Conservation (phyloP, 1,140 invertebrate species). For the Lepidurus apus region DNA sequence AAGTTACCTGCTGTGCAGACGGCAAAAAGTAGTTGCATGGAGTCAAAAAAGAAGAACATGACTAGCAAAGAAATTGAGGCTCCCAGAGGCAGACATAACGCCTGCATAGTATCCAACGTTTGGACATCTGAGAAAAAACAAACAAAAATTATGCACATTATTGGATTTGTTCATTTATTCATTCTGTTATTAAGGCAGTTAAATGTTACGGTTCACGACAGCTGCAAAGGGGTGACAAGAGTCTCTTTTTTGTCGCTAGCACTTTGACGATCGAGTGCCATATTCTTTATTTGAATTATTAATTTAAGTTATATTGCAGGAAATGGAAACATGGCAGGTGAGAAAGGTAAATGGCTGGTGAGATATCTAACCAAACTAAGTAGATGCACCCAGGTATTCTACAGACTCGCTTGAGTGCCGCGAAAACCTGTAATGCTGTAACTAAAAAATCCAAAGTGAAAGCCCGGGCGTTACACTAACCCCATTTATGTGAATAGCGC, state of each 20-base stretch:
- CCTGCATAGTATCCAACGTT: conserved; percentile 94
- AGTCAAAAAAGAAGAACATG: conserved; percentile 99
- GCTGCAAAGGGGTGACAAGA: too few species aligned
- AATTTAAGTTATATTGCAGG: background rate
- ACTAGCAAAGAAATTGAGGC: conserved; percentile 91
- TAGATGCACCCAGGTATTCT: background rate
- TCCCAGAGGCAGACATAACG: conserved; percentile 89
- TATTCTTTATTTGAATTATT: too few species aligned
- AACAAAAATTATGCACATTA: conserved; percentile 10
- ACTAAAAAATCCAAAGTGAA: conserved; percentile 26
- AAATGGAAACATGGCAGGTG: background rate
- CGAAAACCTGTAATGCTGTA: background rate
- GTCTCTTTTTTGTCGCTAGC: too few species aligned
- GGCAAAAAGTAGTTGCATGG: conserved; percentile 95
- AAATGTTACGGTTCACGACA: background rate
- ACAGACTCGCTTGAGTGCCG: background rate
- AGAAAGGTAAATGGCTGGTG: background rate
- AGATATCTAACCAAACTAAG: background rate
- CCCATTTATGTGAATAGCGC: too few species aligned
- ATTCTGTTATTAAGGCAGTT: background rate
- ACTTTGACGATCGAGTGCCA: too few species aligned
- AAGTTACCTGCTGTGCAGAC: conserved; percentile 90
- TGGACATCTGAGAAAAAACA: conserved; percentile 62
- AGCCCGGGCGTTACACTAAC: conserved; percentile 17
- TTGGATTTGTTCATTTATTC: background rate